Evolutionary conservation across 2,113 vertebrate genomes (phyloP), one percentile per base, ranked within the genome.

Genomic region (Aramus guarauna): DNA sequence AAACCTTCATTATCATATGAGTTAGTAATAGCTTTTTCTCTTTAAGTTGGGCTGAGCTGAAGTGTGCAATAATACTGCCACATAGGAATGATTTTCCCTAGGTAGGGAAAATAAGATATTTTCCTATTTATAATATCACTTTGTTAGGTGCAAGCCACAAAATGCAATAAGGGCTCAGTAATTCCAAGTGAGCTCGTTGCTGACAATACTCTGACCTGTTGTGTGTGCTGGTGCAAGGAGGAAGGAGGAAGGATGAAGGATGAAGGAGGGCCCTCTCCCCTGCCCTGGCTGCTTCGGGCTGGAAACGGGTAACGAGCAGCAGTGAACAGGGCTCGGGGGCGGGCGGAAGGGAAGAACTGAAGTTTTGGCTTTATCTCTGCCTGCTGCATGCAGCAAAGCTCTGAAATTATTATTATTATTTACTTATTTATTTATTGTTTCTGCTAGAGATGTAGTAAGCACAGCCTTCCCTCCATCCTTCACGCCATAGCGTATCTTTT

Each of bases 21-120:
- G 58, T 77, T 95, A 80, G 68, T 91, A 92, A 95, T 63, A 92
- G 36, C 36, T 83, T 86, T 84, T 96, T 90, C 87, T 91, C 68
- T 89, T 59, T 85, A 18, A 77, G 67, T 48, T 41, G 64, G 58
- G 82, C 80, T 83, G 69, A 79, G 41, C 73, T 68, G 52, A 48
- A 66, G 92, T 43, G 62, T n/a, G 41, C n/a, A 62, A 43, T 36
- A 83, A 81, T 68, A 39, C 80, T 72, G 56, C 34, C 53, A 1
- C 15, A 55, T 34, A 72, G 55, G 20, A 64, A 71, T 16, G 26
- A 10, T 24, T 74, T 62, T 87, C 50, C 67, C 69, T 63, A 7
- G 64, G 26, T 37, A 50, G 15, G 66, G 39, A 78, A 66, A 77
- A 71, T 36, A 88, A 63, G 22, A 3, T 30, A 5, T 55, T 14